Evolutionary conservation across 2,888 invertebrate species (phyloP).

Genomic region (Amphipoea lucens): DNA sequence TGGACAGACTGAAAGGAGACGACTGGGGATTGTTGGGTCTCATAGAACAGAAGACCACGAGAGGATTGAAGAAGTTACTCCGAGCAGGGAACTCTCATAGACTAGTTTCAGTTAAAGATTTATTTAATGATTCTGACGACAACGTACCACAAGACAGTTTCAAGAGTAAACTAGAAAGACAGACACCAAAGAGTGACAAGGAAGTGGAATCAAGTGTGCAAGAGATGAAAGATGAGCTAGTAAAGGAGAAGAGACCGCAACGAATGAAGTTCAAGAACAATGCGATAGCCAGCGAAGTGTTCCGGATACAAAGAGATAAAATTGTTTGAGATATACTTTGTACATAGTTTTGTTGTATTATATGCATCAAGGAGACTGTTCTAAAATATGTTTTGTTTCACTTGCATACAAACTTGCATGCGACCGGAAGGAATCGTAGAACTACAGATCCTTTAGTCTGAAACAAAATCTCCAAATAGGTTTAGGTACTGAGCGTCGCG

Average conservation of each 20-base stretch:
- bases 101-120: constrained; percentile 91
- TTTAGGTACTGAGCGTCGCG: neutral
- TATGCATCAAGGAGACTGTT: constrained; percentile 45
- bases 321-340: constrained; percentile 74
- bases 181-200: constrained; percentile 70
- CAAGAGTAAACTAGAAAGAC: constrained; percentile 71
- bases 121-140: constrained; percentile 88
- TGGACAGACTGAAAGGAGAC: constrained; percentile 75
- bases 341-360: constrained; percentile 36
- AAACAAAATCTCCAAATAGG: neutral
- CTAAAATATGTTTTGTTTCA: constrained; percentile 28
- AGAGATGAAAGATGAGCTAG: constrained; percentile 70
- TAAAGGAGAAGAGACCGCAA: constrained; percentile 55
- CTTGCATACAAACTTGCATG: constrained; percentile 8
- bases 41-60: constrained; percentile 83
- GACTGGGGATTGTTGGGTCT: constrained; percentile 90
- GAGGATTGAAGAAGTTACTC: constrained; percentile 81
- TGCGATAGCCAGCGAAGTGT: constrained; percentile 85
- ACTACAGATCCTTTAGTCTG: neutral
- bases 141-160: constrained; percentile 40
- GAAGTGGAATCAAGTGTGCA: constrained; percentile 70
- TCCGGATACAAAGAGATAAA: constrained; percentile 84
- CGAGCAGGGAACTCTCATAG: constrained; percentile 84
- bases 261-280: constrained; percentile 86
- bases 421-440: neutral